Evolutionary conservation across 2,797 vertebrate genomes (phyloP).

Genomic region (Epinephelus coioides): DNA sequence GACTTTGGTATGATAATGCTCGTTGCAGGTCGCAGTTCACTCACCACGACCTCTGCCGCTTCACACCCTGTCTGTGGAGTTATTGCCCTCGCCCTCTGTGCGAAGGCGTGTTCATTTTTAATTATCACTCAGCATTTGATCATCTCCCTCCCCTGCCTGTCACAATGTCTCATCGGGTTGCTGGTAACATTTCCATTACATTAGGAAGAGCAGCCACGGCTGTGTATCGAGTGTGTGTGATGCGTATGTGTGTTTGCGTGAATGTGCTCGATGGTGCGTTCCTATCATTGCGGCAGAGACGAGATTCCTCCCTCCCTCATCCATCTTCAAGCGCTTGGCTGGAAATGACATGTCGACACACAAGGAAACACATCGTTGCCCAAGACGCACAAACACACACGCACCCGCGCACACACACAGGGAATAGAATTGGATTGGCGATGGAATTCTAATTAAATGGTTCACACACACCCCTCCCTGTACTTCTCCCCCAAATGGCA

Average conservation of each 20-base stretch:
- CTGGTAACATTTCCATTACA: constrained; percentile 75
- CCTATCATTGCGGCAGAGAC: constrained; percentile 61
- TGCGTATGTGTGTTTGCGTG: constrained; percentile 17
- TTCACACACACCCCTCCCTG: constrained; percentile 10
- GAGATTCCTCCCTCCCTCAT: constrained; percentile 74
- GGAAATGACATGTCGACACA: constrained; percentile 77
- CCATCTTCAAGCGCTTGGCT: constrained; percentile 80
- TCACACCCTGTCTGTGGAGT: constrained; percentile 31
- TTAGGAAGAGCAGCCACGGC: constrained; percentile 57
- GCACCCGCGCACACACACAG: constrained; percentile 25
- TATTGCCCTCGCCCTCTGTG: constrained; percentile 34
- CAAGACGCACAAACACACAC: constrained; percentile 29
- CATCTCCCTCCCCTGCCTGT: constrained; percentile 62
- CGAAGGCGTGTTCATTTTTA: constrained; percentile 66
- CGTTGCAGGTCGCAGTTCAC: constrained; percentile 25
- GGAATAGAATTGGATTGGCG: constrained; percentile 62
- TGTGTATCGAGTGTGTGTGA: constrained; percentile 35
- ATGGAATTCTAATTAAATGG: constrained; percentile 75
- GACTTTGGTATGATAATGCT: constrained; percentile 22
- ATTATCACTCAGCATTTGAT: constrained; percentile 73
- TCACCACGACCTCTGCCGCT: constrained; percentile 34
- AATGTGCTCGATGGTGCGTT: constrained; percentile 57
- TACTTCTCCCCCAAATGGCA: constrained; percentile 44
- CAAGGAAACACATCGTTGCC: constrained; percentile 52
- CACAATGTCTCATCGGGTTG: constrained; percentile 60